Evolutionary conservation across 1,140 invertebrate genomes (phyloP).

Genomic region (Drosophila seguyi): DNA sequence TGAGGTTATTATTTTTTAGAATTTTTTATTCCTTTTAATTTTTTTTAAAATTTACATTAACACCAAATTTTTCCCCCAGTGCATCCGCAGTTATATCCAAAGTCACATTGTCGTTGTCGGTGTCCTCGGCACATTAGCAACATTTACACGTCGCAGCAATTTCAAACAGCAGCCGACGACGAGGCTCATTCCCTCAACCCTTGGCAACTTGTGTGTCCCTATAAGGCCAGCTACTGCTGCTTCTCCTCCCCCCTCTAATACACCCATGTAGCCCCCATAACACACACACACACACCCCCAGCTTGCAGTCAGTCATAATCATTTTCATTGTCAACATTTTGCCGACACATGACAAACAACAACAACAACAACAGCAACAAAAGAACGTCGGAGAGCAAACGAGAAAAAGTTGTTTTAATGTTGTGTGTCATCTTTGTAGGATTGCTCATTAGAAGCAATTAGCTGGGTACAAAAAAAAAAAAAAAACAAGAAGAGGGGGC

Average conservation of each 20-base stretch:
- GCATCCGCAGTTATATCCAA: constrained; percentile 18
- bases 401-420: constrained; percentile 48
- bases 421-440: constrained; percentile 53
- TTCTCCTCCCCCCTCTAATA: constrained; percentile 3
- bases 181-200: constrained; percentile 30
- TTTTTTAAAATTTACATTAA: background rate
- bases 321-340: constrained; percentile 82
- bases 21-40: too few species aligned
- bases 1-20: too few species aligned
- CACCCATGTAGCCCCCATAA: background rate
- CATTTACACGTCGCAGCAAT: constrained; percentile 83
- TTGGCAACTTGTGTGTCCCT: constrained; percentile 5
- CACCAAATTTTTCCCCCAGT: background rate
- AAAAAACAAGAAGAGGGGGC: too few species aligned
- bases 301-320: constrained; percentile 74
- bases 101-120: constrained; percentile 31
- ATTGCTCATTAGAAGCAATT: constrained; percentile 77
- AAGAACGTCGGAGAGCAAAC: constrained; percentile 35
- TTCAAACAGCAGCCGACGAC: constrained; percentile 79
- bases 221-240: constrained; percentile 2
- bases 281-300: constrained; percentile 28
- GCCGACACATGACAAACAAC: constrained; percentile 73
- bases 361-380: constrained; percentile 20
- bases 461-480: constrained; percentile 32
- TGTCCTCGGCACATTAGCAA: constrained; percentile 73